Base-by-base conservation (phyloP, 2,888 invertebrate genomes). In the Scaptomyza tumidula region DNA sequence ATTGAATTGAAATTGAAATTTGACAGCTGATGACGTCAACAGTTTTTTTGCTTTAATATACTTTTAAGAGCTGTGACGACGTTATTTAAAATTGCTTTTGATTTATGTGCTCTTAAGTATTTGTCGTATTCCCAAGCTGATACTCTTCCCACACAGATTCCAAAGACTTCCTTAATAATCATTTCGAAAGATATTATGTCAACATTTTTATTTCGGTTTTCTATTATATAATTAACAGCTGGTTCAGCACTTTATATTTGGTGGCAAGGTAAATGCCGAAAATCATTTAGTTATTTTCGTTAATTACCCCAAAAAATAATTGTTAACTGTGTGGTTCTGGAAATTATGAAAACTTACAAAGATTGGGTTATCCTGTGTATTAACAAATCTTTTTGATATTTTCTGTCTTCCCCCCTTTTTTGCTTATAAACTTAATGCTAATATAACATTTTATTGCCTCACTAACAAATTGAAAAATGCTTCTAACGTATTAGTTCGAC, bases 221-320 rank as follows among this genome's bases (percentile, higher is more conserved):
- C 45, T 79, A 76, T 64, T 54, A 43, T 53, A 75, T 66, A 70
- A 70, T 66, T 58, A 72, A 78, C 88, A 90, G 90, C 90, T 67
- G 81, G 85, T 73, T 83, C 90, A 70, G 77, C 78, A 63, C 81
- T 89, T 70, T 80, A 78, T 61, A 75, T 90, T 72, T 90, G 90
- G 90, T 90, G 90, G 89, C 85, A 77, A 89, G 90, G 90, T 90
- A 90, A 90, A 75, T 45, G 69, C 75, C 76, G 37, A 31, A 48
- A 48, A 19, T 3, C 39, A 39, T 39, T 50, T 31, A 39, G 39
- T 52, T 31, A 43, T 35, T 46, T 55, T 60, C 54, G 16, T 52
- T 39, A 31, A 52, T 55, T 61, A 49, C 44, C 67, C 54, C 48
- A 19, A 19, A 19, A 41, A 57, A 45, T 48, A 50, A 50, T 55